Evolutionary conservation across 2,888 invertebrate species (phyloP), one percentile per base, ranked within the genome.

Genomic region (Erebia aethiops): DNA sequence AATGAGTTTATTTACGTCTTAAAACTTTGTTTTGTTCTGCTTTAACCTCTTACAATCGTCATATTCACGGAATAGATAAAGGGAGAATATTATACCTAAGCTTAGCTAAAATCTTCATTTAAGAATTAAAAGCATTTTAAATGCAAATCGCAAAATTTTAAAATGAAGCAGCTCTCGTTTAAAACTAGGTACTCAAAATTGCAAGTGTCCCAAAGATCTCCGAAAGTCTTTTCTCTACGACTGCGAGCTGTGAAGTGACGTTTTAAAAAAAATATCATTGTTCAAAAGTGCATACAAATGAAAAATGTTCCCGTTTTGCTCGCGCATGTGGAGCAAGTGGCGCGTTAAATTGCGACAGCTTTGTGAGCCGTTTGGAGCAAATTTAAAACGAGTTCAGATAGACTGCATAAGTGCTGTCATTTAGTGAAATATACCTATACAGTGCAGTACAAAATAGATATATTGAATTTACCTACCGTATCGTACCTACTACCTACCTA

Each of bases 311-410:
- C 74, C 71, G 70, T 74, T 72, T 74, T 73, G 72, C 72, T 71
- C 69, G 72, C 71, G 71, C 75, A 75, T 76, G 67, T 74, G 67
- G 71, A 72, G 73, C 75, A 73, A 78, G 77, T 75, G 75, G 74
- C 63, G 77, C 78, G 77, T 76, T 70, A 77, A 76, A 79, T 79
- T 80, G 77, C 75, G 74, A 70, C 76, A 76, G 74, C 71, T 76
- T 79, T 76, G 77, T 76, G 71, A 69, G 76, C 60, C 67, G 67
- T 67, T 67, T 67, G 74, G 71, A 70, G 72, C 70, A 69, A 75
- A 71, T 69, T 74, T 75, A 70, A 72, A 76, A 76, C 72, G 67
- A 73, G 67, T 66, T 41, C 56, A 54, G 65, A 65, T 65, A 65
- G 43, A 65, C 65, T 65, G 54, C 54, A 56, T 54, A 56, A 65